phyloP scores from a whole-genome alignment of 2,113 vertebrate genomes.

The Pongo pygmaeus region DNA sequence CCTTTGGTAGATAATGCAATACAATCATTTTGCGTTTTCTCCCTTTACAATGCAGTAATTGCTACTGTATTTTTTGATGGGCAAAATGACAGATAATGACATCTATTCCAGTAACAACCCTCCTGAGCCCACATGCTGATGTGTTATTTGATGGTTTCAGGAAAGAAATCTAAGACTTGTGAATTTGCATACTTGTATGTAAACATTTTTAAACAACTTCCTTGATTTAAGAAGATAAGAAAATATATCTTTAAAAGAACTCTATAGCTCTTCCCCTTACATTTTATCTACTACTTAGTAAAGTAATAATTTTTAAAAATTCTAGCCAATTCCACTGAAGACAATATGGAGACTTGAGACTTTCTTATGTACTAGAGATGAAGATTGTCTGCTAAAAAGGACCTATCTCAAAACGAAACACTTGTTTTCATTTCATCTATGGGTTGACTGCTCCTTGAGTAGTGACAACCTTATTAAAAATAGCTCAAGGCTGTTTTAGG shows the following conservation, averaged over 20 bases:
- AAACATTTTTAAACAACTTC: neutral
- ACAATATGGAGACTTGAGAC: neutral
- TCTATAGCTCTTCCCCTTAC: neutral
- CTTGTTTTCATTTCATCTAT: conserved; percentile 46
- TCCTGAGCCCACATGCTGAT: neutral
- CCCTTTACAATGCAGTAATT: conserved; percentile 40
- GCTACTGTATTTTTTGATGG: conserved; percentile 11
- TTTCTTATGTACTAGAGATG: neutral
- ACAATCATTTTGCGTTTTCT: neutral
- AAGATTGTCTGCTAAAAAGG: neutral
- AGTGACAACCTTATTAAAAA: conserved; percentile 35
- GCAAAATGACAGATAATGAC: conserved; percentile 36
- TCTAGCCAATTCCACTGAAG: neutral
- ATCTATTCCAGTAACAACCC: conserved; percentile 35
- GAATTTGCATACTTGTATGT: neutral
- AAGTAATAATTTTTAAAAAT: conserved; percentile 17
- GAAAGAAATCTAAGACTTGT: conserved; percentile 41
- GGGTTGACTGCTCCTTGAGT: neutral
- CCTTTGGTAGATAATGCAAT: neutral
- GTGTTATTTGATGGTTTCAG: conserved; percentile 42
- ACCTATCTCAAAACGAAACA: conserved; percentile 49
- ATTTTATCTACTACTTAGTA: neutral
- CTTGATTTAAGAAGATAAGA: conserved; percentile 43
- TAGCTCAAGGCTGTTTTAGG: neutral
- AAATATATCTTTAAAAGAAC: neutral